Conservation (phyloP, 2,113 vertebrate species). For the Salminus brasiliensis region DNA sequence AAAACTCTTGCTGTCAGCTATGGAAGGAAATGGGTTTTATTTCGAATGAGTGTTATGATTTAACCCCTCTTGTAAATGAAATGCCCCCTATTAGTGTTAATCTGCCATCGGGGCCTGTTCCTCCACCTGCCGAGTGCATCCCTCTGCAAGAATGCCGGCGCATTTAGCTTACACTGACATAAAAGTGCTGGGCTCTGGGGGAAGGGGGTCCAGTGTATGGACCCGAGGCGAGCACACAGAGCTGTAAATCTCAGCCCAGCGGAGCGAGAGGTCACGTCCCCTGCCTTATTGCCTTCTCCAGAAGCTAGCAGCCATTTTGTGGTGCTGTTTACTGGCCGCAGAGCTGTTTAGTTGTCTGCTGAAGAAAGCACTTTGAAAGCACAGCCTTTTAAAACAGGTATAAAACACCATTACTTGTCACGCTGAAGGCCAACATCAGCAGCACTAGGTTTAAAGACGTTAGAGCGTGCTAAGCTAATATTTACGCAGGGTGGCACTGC, state of each 20-base stretch:
- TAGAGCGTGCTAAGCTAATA: slow-evolving; percentile 10
- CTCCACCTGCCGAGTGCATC: too few relatives aligned
- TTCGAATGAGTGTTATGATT: neutral
- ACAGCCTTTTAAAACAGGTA: slow-evolving; percentile 34
- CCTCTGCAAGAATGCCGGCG: too few relatives aligned
- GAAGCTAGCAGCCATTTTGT: slow-evolving; percentile 33
- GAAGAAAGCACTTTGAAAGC: slow-evolving; percentile 49
- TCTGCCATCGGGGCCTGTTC: neutral
- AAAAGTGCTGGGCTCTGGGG: slow-evolving; percentile 16
- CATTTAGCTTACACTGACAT: slow-evolving; percentile 22
- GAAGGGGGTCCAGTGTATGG: neutral
- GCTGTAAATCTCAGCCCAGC: slow-evolving; percentile 41
- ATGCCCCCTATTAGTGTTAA: neutral
- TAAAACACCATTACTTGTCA: slow-evolving; percentile 2
- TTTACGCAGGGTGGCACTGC: neutral
- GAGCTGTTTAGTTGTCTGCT: slow-evolving; percentile 43
- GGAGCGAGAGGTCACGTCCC: slow-evolving; percentile 33
- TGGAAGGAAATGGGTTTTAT: neutral
- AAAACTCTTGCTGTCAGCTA: neutral
- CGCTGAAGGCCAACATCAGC: neutral
- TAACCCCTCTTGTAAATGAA: neutral
- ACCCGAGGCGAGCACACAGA: too few relatives aligned
- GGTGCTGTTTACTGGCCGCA: slow-evolving; percentile 39
- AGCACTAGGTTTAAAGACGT: neutral
- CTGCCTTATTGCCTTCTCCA: slow-evolving; percentile 42